These are phyloP conservation scores for Melanotaenia maccullochi DNA, from an alignment of 2,797 vertebrate species.

Conservation along the genomic window DNA sequence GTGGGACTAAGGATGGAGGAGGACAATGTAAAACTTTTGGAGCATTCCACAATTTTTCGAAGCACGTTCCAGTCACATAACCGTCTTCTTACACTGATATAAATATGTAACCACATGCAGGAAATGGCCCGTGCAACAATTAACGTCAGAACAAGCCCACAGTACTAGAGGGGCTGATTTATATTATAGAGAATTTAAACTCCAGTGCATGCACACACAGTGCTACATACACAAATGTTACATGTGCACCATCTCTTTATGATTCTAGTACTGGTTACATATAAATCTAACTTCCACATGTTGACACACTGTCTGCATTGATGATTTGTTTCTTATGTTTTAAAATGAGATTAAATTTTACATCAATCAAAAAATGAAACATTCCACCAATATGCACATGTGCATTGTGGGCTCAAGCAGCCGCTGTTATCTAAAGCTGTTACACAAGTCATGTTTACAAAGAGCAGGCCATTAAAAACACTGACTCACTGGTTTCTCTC, in stretches of 20 bases:
- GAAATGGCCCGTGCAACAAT: background rate
- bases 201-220: background rate
- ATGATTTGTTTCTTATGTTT: no score
- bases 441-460: constrained; percentile 14
- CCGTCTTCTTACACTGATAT: background rate
- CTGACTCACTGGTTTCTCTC: background rate
- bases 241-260: background rate
- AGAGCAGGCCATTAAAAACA: background rate
- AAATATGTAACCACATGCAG: background rate
- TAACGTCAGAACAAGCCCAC: background rate
- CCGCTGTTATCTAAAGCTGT: constrained; percentile 21
- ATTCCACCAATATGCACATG: background rate
- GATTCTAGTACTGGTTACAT: background rate
- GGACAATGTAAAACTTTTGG: background rate
- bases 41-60: background rate
- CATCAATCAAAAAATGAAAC: background rate
- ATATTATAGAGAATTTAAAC: background rate
- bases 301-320: background rate
- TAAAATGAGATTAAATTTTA: background rate
- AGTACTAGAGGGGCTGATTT: background rate
- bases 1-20: constrained; percentile 74
- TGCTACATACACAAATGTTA: background rate
- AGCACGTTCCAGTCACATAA: background rate
- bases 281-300: background rate
- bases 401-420: constrained; percentile 9